Base-by-base conservation (phyloP, 2,797 vertebrate species). In the Babyrousa celebensis region DNA sequence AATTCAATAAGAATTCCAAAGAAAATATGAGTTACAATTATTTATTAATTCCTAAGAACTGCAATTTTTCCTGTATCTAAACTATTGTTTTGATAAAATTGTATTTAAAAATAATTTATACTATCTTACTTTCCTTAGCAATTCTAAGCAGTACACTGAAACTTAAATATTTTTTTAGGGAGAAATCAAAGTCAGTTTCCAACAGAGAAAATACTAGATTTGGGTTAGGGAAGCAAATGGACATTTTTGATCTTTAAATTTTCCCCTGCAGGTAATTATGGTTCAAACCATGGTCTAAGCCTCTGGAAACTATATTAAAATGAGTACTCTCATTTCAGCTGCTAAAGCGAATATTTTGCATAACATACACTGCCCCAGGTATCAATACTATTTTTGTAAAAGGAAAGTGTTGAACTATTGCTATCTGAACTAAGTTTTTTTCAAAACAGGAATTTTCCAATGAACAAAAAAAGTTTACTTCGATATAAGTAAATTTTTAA, bases 201-300 rank as follows among this genome's bases (percentile, higher is more conserved):
- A 97, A 25, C 67, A 79, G 71, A 96, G 96, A 98, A 98, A 98
- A 97, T 93, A 72, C n/a, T 27, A 92, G 83, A 17, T 78, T 98
- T 98, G 97, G n/a, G 71, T 97, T 97, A 97, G 97, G 78, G 43
- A 88, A 14, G 18, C 79, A 96, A 98, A 85, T 90, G 78, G 80
- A 93, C 27, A 87, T 86, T 98, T 97, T 98, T 98, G 95, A 96
- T 94, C 18, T 96, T 87, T 83, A 97, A 96, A 93, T 80, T 95
- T 96, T 1, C 0, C 43, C 85, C 94, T 96, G 52, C 5, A 2
- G 2, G 29, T 97, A 84, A 96, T 97, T 96, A 52, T 0, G 27
- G 95, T 97, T 97, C 87, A 97, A 96, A 87, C 60, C 96, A 71
- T 87, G 58, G 90, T 97, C 95, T 94, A 97, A 94, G 89, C 56